phyloP scores from a whole-genome alignment of 2,888 invertebrate species.

The Dynastes maya region DNA sequence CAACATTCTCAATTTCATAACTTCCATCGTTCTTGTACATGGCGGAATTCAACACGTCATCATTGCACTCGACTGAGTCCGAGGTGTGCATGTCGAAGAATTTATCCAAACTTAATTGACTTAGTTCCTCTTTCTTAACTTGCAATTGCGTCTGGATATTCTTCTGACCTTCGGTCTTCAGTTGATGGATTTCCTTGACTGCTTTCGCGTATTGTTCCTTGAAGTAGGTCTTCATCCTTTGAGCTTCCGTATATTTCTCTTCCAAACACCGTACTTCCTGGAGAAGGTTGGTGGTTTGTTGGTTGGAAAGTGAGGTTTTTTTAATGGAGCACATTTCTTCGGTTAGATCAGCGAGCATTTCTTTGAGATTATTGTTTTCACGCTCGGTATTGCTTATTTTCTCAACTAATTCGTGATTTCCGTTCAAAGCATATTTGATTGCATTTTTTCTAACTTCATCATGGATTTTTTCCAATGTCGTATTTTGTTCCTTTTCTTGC shows the following conservation, averaged over 20 bases:
- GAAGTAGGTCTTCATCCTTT: slow-evolving; percentile 81
- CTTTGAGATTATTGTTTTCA: slow-evolving; percentile 64
- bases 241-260: slow-evolving; percentile 77
- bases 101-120: slow-evolving; percentile 59
- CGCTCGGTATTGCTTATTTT: slow-evolving; percentile 64
- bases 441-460: slow-evolving; percentile 62
- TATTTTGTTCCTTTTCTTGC: slow-evolving; percentile 54
- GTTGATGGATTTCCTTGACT: slow-evolving; percentile 78
- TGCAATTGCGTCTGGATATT: slow-evolving; percentile 73
- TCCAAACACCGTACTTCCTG: slow-evolving; percentile 79
- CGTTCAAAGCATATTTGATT: slow-evolving; percentile 60
- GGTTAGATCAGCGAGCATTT: slow-evolving; percentile 63
- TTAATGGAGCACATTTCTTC: slow-evolving; percentile 69
- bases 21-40: slow-evolving; percentile 11
- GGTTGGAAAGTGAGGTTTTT: slow-evolving; percentile 76
- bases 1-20: neutral
- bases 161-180: slow-evolving; percentile 74
- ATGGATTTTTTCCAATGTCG: slow-evolving; percentile 58
- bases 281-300: slow-evolving; percentile 78
- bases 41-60: slow-evolving; percentile 48
- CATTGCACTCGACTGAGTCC: slow-evolving; percentile 32
- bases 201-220: slow-evolving; percentile 84
- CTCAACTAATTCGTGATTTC: slow-evolving; percentile 64
- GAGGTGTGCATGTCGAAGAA: slow-evolving; percentile 51
- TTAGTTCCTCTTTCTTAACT: slow-evolving; percentile 67